Conservation (phyloP, 1,140 invertebrate species). For the Ctenoplectra terminalis region DNA sequence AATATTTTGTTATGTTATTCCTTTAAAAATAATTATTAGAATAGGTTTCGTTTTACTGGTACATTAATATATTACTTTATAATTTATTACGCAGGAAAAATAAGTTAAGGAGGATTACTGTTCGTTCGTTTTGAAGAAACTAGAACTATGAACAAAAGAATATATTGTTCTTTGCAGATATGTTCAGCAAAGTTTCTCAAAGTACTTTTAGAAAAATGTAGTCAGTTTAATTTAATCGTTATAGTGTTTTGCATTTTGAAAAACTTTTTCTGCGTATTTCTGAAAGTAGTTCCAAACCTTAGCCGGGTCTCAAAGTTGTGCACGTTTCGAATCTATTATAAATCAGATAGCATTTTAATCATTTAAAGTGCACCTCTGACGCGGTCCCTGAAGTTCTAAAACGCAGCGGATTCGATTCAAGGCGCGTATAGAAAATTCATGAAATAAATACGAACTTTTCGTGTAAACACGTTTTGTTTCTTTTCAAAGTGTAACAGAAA, state of each 20-base stretch:
- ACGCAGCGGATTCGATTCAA: not conserved
- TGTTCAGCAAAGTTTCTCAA: too few species aligned
- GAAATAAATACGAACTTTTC: slow-evolving; percentile 16
- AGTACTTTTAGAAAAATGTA: too few species aligned
- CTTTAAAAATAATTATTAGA: too few species aligned
- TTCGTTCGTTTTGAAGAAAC: too few species aligned
- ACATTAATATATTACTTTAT: too few species aligned
- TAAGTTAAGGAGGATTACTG: too few species aligned
- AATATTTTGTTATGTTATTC: too few species aligned
- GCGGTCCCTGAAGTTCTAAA: not conserved
- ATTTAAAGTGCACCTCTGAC: slow-evolving; percentile 7
- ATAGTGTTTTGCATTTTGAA: not conserved
- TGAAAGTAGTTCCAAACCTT: not conserved
- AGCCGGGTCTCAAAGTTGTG: not conserved
- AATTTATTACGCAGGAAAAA: too few species aligned
- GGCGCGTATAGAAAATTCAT: not conserved
- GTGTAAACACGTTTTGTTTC: not conserved
- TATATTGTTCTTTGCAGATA: too few species aligned
- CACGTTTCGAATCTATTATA: not conserved
- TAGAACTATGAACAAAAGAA: too few species aligned
- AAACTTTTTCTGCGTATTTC: not conserved
- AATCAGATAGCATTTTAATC: slow-evolving; percentile 12
- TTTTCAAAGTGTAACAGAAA: not conserved
- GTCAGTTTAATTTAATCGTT: too few species aligned
- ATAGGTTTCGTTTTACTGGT: too few species aligned